Base-by-base conservation (phyloP, 2,797 vertebrate genomes). In the Philypnodon macrostomus region DNA sequence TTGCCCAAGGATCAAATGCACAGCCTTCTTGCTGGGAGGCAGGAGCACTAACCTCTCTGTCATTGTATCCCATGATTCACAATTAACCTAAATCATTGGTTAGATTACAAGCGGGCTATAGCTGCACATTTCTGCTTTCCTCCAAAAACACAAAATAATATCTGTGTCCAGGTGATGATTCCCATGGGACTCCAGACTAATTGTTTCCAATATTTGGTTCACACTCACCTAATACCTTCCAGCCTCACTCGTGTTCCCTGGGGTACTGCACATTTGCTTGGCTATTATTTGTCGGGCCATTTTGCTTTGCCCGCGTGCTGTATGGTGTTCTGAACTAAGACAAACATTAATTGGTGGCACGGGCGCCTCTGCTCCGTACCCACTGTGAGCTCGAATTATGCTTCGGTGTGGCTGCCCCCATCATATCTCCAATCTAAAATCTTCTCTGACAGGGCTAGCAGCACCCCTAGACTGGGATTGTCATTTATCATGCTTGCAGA, bases 401-500 rank as follows among this genome's bases (percentile, higher is more conserved):
- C 63, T 62, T 63, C 49, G 33, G 63, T 69, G 77, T 69, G 60
- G 78, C 62, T 75, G 74, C 75, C 83, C 35, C 79, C 16, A 83
- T 83, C 57, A 86, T 81, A 81, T 62, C 49, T 56, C 74, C 68
- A 60, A 63, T 85, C 56, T 63, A 54, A 75, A 83, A 86, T 84
- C 80, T 85, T 68, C 78, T 83, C 84, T 76, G 83, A 89, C 88
- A 87, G 66, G 73, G 79, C 76, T 75, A 73, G 74, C 67, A 63
- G 75, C 70, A 84, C 80, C n/a, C n/a, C n/a, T n/a, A n/a, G n/a
- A n/a, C n/a, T n/a, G n/a, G 45, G 77, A 74, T 85, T 87, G 86
- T 85, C 84, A 89, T 91, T 90, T 68, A 88, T 92, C 88, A 91
- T 87, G 83, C 84, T 82, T 68, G 82, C 81, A 88, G 84, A 87